Evolutionary conservation across 2,113 vertebrate genomes (phyloP).

Genomic region (Pongo pygmaeus): DNA sequence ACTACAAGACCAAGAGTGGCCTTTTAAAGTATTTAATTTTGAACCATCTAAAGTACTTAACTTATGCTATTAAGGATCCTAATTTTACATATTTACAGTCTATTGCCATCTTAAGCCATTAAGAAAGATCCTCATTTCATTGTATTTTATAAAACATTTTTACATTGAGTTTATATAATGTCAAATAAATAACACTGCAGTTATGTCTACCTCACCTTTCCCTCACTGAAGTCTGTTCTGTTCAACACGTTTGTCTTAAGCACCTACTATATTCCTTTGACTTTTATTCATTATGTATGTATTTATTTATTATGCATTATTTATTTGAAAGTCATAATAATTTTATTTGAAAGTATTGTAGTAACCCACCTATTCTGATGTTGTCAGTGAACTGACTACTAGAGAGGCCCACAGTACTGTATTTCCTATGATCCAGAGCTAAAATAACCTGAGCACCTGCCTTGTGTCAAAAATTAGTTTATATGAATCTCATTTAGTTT

Average conservation of each 20-base stretch:
- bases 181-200: not conserved
- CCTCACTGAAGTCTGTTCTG: not conserved
- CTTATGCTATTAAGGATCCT: not conserved
- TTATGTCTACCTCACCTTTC: not conserved
- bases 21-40: not conserved
- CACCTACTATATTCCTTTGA: not conserved
- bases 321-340: not conserved
- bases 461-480: not conserved
- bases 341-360: not conserved
- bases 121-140: not conserved
- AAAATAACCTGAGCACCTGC: not conserved
- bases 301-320: not conserved
- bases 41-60: not conserved
- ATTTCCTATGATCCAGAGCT: not conserved
- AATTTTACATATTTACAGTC: not conserved
- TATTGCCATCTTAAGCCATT: not conserved
- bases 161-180: not conserved
- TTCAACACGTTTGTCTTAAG: not conserved
- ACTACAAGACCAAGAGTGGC: not conserved
- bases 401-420: not conserved
- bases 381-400: not conserved
- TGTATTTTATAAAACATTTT: conserved; percentile 32
- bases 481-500: not conserved
- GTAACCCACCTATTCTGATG: not conserved
- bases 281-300: not conserved